A percentile compares a stretch with the other conserved stretches of the same genome.
Conservation (phyloP, 2,888 invertebrate species). For the Boloria euphrosyne region DNA sequence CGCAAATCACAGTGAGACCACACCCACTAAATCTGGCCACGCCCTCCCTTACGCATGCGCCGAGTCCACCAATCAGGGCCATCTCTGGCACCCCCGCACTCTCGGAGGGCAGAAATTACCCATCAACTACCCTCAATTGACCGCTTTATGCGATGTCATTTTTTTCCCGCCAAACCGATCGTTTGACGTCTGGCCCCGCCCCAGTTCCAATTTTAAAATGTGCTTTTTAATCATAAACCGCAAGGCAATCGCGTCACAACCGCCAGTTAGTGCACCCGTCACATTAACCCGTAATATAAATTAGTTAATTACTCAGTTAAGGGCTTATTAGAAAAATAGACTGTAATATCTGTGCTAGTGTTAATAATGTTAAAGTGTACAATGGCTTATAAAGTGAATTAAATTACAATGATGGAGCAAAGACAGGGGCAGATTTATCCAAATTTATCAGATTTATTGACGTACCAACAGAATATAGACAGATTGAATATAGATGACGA, state of each 20-base stretch:
- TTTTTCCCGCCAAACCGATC: slow-evolving; percentile 74
- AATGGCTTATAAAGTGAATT: slow-evolving; percentile 48
- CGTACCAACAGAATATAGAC: slow-evolving; percentile 66
- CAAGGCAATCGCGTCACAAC: slow-evolving; percentile 55
- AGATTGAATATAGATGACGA: slow-evolving; percentile 59
- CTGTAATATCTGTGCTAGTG: slow-evolving; percentile 28
- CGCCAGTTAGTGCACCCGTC: slow-evolving; percentile 55
- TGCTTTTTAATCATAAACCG: slow-evolving; percentile 70
- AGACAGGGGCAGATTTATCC: slow-evolving; percentile 63
- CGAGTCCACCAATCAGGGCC: slow-evolving; percentile 57
- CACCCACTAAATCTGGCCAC: slow-evolving; percentile 72
- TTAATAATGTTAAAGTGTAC: slow-evolving; percentile 40
- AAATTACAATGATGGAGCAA: slow-evolving; percentile 65
- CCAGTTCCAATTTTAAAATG: slow-evolving; percentile 64
- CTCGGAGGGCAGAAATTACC: slow-evolving; percentile 42
- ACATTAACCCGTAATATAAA: slow-evolving; percentile 40
- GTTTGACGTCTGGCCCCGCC: slow-evolving; percentile 66
- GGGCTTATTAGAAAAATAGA: slow-evolving; percentile 12
- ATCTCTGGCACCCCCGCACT: slow-evolving; percentile 49
- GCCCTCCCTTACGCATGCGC: slow-evolving; percentile 69
- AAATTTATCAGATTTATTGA: slow-evolving; percentile 65
- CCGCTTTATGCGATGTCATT: slow-evolving; percentile 74
- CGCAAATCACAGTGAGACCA: slow-evolving; percentile 79
- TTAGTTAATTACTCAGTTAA: slow-evolving; percentile 17
- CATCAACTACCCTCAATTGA: slow-evolving; percentile 71